Percentiles rank a stretch among this genome's conserved stretches.
These are phyloP conservation scores for Centropus bengalensis DNA, from an alignment of 2,113 vertebrate genomes.

Conservation along the genomic window DNA sequence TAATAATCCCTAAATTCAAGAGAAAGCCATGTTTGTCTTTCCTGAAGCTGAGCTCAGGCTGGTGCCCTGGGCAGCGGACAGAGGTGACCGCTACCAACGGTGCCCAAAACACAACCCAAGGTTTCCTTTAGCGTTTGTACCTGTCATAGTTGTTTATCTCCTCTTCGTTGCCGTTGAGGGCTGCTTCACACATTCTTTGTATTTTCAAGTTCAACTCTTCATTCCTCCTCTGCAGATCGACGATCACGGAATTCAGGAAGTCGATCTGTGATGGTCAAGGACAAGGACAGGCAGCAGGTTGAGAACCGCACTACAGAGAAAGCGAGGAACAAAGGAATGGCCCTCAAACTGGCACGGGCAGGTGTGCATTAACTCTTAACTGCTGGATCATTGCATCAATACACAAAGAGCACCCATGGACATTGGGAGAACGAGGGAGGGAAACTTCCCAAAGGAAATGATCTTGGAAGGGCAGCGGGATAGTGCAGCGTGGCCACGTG, in stretches of 20 bases:
- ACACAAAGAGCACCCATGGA: not conserved
- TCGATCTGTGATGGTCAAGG: conserved; percentile 81
- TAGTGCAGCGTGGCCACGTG: accelerated
- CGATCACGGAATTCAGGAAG: conserved; percentile 96
- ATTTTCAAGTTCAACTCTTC: conserved; percentile 89
- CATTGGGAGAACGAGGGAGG: not conserved
- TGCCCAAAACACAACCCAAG: not conserved
- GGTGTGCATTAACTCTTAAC: not conserved
- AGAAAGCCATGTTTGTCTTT: not conserved
- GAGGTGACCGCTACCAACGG: not conserved
- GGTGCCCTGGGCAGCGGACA: not conserved
- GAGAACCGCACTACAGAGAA: not conserved
- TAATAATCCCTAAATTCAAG: not conserved
- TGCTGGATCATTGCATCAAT: accelerated
- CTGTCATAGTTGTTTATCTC: conserved; percentile 87
- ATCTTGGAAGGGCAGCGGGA: not conserved
- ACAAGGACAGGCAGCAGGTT: not conserved
- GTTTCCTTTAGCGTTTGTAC: conserved; percentile 62
- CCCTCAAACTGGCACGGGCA: not conserved
- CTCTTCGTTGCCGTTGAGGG: conserved; percentile 89
- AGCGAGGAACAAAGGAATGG: accelerated
- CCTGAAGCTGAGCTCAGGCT: not conserved
- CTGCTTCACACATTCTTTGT: conserved; percentile 91
- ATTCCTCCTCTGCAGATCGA: conserved; percentile 92
- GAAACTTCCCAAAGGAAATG: not conserved